phyloP scores from a whole-genome alignment of 2,888 invertebrate genomes.

The Coenonympha glycerion region DNA sequence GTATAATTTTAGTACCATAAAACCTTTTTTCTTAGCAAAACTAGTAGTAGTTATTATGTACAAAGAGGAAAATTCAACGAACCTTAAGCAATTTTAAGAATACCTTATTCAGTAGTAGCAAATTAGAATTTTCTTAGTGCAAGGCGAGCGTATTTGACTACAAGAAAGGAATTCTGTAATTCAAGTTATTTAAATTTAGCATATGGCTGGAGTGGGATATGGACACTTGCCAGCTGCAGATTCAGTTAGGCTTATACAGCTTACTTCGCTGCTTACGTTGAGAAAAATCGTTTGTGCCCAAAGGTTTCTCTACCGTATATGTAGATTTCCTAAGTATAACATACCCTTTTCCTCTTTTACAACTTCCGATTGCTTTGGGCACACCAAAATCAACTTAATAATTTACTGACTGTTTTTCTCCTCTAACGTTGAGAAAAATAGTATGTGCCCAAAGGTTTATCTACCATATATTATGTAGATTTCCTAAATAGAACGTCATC shows the following conservation, averaged over 20 bases:
- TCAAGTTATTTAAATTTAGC: slow-evolving; percentile 12
- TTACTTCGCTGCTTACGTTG: not conserved
- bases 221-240: slow-evolving; percentile 11
- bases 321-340: not conserved
- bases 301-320: not conserved
- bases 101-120: not conserved
- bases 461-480: no score
- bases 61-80: not conserved
- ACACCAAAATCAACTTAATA: no score
- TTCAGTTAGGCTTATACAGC: slow-evolving; percentile 2
- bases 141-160: slow-evolving; percentile 8
- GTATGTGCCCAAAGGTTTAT: no score
- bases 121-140: slow-evolving; percentile 3
- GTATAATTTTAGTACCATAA: no score
- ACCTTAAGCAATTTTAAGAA: not conserved
- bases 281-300: not conserved
- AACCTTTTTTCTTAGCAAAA: no score
- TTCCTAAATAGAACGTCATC: no score
- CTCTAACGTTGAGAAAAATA: no score
- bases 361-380: no score
- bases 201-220: slow-evolving; percentile 7
- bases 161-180: slow-evolving; percentile 8
- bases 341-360: not conserved
- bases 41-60: no score
- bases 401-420: no score